A percentile compares a stretch with the other conserved stretches of the same genome.
Conservation (phyloP, 1,140 invertebrate species). For the Drosophila repleta region DNA sequence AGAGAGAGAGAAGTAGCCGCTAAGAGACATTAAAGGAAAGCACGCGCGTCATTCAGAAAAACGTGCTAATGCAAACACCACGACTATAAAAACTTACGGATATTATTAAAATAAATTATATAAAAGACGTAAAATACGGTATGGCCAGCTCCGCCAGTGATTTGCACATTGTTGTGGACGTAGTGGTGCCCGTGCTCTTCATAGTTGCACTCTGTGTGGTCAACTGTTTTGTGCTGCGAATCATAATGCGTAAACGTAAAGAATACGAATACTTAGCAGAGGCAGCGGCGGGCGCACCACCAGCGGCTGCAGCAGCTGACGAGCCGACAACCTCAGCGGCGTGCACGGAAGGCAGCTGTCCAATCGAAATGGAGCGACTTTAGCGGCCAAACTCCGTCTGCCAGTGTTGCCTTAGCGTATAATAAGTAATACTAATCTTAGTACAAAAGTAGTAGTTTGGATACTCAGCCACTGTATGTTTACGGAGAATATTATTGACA, state of each 20-base stretch:
- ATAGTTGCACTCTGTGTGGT: constrained; percentile 51
- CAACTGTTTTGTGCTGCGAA: constrained; percentile 59
- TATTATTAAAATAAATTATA: constrained; percentile 60
- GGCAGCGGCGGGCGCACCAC: neutral
- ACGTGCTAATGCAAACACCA: constrained; percentile 50
- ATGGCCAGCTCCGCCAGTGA: constrained; percentile 46
- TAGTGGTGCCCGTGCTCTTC: constrained; percentile 56
- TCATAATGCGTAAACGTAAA: constrained; percentile 57
- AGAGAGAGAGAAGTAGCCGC: neutral
- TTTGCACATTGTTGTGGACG: constrained; percentile 60
- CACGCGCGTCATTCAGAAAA: constrained; percentile 69
- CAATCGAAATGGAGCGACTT: constrained; percentile 70
- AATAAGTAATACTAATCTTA: constrained; percentile 4
- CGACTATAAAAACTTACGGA: neutral
- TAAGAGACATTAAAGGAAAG: constrained; percentile 73
- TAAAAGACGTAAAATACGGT: constrained; percentile 40
- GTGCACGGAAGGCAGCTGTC: constrained; percentile 36
- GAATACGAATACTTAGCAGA: constrained; percentile 38
- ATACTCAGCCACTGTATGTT: constrained; percentile 18
- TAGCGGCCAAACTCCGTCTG: constrained; percentile 15
- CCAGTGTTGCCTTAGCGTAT: neutral
- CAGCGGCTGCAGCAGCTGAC: neutral
- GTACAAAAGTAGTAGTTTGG: constrained; percentile 10
- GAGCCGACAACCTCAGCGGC: constrained; percentile 28
- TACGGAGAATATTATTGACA: neutral